Conservation (phyloP, 2,797 vertebrate species). For the Sphaeramia orbicularis region DNA sequence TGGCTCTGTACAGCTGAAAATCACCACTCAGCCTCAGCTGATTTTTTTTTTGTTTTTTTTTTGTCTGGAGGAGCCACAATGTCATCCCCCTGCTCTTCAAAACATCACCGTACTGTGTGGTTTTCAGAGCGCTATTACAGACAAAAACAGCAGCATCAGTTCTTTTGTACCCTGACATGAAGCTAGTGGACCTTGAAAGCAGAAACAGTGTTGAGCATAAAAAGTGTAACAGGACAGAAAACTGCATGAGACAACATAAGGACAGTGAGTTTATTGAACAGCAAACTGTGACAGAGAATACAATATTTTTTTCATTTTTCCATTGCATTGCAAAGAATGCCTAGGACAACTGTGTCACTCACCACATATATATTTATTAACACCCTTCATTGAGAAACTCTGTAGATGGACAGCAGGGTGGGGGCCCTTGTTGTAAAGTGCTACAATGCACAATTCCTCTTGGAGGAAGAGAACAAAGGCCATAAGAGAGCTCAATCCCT, state of each 20-base stretch:
- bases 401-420: constrained; percentile 48
- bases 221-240: constrained; percentile 26
- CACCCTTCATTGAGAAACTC: constrained; percentile 57
- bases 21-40: constrained; percentile 16
- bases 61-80: constrained; percentile 29
- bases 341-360: constrained; percentile 66
- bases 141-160: background rate
- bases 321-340: constrained; percentile 78
- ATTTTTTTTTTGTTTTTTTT: background rate
- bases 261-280: constrained; percentile 87
- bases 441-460: constrained; percentile 82
- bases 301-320: constrained; percentile 56
- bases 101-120: constrained; percentile 22
- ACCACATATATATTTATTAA: constrained; percentile 64
- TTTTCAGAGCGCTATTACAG: constrained; percentile 33
- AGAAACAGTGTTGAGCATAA: constrained; percentile 2
- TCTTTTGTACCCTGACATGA: constrained; percentile 32
- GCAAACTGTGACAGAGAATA: constrained; percentile 83
- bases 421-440: constrained; percentile 76
- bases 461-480: constrained; percentile 79
- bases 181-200: constrained; percentile 34
- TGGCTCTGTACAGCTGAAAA: constrained; percentile 52
- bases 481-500: constrained; percentile 45
- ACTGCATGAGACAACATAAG: constrained; percentile 43
- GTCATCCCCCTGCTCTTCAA: constrained; percentile 39